Conservation (phyloP, 2,797 vertebrate species). For the Tarsius wallacei region DNA sequence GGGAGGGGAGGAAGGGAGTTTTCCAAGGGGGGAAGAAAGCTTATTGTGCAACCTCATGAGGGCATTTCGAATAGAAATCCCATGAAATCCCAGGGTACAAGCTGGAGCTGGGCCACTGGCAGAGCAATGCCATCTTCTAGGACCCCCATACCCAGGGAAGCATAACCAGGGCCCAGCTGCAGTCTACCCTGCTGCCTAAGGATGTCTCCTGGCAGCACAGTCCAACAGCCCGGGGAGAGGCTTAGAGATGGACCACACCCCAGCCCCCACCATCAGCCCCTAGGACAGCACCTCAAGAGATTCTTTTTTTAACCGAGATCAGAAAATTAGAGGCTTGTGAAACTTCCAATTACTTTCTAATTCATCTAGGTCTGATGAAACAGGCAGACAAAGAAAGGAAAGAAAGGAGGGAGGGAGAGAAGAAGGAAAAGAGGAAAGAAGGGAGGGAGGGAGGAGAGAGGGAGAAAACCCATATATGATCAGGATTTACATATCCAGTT, state of each 20-base stretch:
- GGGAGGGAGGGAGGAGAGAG: too few relatives aligned
- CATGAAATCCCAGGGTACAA: constrained; percentile 61
- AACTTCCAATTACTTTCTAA: not conserved
- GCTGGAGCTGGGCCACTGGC: not conserved
- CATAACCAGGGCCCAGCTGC: not conserved
- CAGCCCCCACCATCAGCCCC: not conserved
- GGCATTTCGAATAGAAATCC: constrained; percentile 83
- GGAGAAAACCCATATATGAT: fast-evolving
- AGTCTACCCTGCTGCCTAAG: fast-evolving
- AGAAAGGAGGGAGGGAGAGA: too few relatives aligned
- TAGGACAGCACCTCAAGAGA: not conserved
- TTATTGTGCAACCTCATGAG: constrained; percentile 85
- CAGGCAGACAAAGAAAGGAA: not conserved
- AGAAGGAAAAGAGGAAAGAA: fast-evolving
- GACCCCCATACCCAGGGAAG: not conserved
- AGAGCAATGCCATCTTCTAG: constrained; percentile 4
- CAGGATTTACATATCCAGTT: not conserved
- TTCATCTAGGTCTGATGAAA: not conserved
- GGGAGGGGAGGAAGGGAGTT: constrained; percentile 77
- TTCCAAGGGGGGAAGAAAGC: constrained; percentile 81
- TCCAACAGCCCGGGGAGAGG: not conserved
- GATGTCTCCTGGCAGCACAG: not conserved
- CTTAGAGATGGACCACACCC: not conserved
- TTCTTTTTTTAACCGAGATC: not conserved
- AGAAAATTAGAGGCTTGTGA: not conserved